Evolutionary conservation across 2,113 vertebrate species (phyloP).

Genomic region (Semnornis frantzii): DNA sequence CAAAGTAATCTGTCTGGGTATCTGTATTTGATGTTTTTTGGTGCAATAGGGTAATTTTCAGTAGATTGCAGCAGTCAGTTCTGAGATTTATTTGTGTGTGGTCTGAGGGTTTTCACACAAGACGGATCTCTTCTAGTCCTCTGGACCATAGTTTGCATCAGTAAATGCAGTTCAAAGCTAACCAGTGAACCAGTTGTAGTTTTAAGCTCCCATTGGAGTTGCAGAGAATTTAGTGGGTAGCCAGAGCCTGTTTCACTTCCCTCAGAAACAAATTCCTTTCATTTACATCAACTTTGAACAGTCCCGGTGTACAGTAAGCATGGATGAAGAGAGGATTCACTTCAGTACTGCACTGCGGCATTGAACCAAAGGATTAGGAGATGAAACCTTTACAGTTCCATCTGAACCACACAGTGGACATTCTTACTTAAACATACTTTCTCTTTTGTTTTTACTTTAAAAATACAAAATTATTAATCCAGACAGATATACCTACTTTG

Average conservation of each 20-base stretch:
- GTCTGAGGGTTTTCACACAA: not conserved
- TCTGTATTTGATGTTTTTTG: not conserved
- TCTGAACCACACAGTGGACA: not conserved
- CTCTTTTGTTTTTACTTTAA: not conserved
- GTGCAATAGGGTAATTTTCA: not conserved
- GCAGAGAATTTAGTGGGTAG: not conserved
- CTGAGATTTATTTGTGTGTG: not conserved
- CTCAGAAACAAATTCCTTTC: not conserved
- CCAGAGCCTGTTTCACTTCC: not conserved
- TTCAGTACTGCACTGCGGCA: not conserved
- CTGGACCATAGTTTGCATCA: not conserved
- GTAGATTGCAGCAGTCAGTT: not conserved
- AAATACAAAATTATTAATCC: not conserved
- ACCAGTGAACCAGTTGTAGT: not conserved
- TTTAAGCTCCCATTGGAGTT: not conserved
- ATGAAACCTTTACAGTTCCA: not conserved
- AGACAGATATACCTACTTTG: not conserved
- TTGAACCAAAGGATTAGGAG: not conserved
- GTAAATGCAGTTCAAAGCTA: not conserved
- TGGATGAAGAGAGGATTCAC: not conserved
- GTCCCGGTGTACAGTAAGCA: not conserved
- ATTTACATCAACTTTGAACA: not conserved
- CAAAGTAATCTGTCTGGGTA: not conserved
- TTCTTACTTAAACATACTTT: not conserved
- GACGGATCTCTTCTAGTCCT: not conserved